Conservation (phyloP, 2,888 invertebrate species). For the Branchellion lobata region DNA sequence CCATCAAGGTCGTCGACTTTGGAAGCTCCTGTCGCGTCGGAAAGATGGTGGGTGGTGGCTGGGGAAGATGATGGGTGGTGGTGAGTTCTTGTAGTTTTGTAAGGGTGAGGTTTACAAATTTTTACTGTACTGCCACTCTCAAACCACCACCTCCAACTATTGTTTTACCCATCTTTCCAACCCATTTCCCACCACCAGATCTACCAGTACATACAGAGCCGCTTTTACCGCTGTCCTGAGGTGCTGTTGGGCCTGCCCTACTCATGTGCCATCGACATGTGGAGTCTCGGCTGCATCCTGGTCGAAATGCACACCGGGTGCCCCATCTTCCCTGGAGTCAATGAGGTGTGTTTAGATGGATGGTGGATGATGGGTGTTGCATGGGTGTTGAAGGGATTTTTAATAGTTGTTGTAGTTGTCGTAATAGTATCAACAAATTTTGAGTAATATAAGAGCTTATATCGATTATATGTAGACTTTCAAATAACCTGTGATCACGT, state of each 20-base stretch:
- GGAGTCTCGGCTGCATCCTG: slow-evolving; percentile 97
- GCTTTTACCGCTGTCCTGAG: slow-evolving; percentile 81
- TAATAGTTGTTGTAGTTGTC: too few relatives aligned
- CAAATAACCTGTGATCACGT: too few relatives aligned
- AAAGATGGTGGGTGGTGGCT: slow-evolving; percentile 81
- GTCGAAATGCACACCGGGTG: slow-evolving; percentile 99
- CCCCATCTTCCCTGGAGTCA: slow-evolving; percentile 95
- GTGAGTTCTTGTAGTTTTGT: not conserved
- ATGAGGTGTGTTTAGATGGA: slow-evolving; percentile 68
- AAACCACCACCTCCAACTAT: too few relatives aligned
- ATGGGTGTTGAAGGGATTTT: too few relatives aligned
- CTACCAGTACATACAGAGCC: slow-evolving; percentile 99
- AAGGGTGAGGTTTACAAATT: too few relatives aligned
- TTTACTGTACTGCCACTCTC: too few relatives aligned
- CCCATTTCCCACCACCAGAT: slow-evolving; percentile 78
- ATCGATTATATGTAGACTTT: too few relatives aligned
- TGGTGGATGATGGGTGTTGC: too few relatives aligned
- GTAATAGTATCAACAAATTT: not conserved
- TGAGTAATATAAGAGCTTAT: not conserved
- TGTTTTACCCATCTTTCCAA: too few relatives aligned
- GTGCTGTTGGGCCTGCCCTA: slow-evolving; percentile 96
- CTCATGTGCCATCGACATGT: slow-evolving; percentile 99
- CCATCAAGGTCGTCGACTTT: slow-evolving; percentile 99
- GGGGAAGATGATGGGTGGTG: too few relatives aligned
- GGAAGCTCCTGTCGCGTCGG: slow-evolving; percentile 99